Base-by-base conservation (phyloP, 2,113 vertebrate species). In the Indri indri region DNA sequence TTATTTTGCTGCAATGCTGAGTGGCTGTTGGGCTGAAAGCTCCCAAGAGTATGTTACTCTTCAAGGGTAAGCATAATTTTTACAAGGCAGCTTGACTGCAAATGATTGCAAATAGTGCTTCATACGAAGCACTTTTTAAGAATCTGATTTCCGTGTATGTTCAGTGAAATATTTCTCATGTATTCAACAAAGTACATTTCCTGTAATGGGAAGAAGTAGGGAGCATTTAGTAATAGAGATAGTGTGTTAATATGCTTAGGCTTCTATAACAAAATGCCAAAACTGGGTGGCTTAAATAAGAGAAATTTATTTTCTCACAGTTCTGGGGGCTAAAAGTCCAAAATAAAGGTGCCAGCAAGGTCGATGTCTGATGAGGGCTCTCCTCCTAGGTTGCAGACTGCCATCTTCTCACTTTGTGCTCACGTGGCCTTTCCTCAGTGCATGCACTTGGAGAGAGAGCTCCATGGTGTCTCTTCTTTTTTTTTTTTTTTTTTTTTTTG, bases 1-100 rank as follows among this genome's bases (percentile, higher is more conserved):
- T 99, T 99, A 99, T 96, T 99, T 99, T 98, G 98, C 99, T 97
- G 99, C 99, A 77, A 99, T 99, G 99, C 98, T 99, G 98, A 99
- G 99, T 97, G 99, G 99, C 97, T 99, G 98, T 94, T 99, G 99
- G 99, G 99, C 99, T 98, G 99, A 99, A 99, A 99, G 99, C 98
- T 99, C 99, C 97, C 99, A 98, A 97, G 99, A 99, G 96, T 98
- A 98, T 96, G 99, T 99, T 98, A 99, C 98, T 98, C 99, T 99
- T 98, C 99, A 99, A 97, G 99, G 99, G 99, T 99, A 99, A 99
- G 99, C 95, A 96, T 96, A 92, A 90, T 96, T 96, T 98, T 97
- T 98, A 94, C 68, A 93, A 97, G 94, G 88, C 87, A 71, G 83
- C 96, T 96, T 97, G 82, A 88, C 87, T 94, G 18, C 54, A 97